Evolutionary conservation across 35 echinoderm and acorn worm species (phyloP).

Genomic region (Eucidaris tribuloides): DNA sequence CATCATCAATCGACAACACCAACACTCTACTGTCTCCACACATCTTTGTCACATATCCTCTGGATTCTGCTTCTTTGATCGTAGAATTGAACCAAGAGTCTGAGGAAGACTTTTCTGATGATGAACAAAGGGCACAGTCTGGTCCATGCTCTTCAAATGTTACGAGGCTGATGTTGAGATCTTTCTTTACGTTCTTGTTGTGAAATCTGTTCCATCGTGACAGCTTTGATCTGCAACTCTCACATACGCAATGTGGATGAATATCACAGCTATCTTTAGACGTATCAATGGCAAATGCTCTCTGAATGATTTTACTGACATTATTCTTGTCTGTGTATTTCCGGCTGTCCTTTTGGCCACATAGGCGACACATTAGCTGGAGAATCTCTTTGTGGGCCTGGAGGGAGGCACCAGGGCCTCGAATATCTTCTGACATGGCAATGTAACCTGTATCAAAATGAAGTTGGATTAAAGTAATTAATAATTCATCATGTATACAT

Average conservation of each 20-base stretch:
- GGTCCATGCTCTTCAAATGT: background rate
- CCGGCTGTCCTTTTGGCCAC: background rate
- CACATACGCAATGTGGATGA: background rate
- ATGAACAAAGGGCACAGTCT: too few relatives aligned
- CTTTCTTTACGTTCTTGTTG: background rate
- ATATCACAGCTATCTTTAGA: background rate
- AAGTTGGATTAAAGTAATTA: too few relatives aligned
- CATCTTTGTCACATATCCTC: background rate
- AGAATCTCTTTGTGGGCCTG: too few relatives aligned
- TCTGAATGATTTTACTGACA: background rate
- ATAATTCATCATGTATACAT: too few relatives aligned
- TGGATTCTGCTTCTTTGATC: background rate
- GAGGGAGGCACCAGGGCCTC: too few relatives aligned
- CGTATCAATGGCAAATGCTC: background rate
- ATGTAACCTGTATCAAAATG: too few relatives aligned
- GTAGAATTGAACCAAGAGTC: too few relatives aligned
- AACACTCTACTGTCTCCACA: background rate
- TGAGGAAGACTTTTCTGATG: too few relatives aligned
- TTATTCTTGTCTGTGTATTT: background rate
- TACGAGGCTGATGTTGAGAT: background rate
- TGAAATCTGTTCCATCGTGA: background rate
- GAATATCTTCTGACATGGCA: too few relatives aligned
- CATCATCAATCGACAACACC: background rate
- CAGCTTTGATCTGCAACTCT: background rate
- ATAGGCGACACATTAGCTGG: too few relatives aligned